Percentiles rank a stretch among this genome's conserved stretches.
Conservation (phyloP, 2,113 vertebrate genomes). For the Anarhynchus alexandrinus region DNA sequence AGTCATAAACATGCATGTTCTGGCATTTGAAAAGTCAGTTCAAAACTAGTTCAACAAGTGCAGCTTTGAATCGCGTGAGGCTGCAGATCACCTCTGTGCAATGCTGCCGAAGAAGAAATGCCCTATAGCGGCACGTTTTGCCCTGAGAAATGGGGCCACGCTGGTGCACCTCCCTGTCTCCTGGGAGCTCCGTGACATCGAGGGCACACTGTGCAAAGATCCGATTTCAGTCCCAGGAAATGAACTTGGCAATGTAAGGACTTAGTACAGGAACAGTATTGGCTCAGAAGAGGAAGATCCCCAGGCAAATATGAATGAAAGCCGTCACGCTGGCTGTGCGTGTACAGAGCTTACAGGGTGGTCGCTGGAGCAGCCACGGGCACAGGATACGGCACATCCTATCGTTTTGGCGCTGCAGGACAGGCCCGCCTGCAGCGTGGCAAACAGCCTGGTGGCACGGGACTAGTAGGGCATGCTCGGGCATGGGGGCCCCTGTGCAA, state of each 20-base stretch:
- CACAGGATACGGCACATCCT: background rate
- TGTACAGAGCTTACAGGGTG: background rate
- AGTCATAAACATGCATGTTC: background rate
- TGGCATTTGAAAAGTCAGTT: background rate
- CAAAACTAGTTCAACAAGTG: background rate
- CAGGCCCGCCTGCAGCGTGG: background rate
- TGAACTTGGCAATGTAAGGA: background rate
- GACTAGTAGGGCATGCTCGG: background rate
- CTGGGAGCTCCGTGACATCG: background rate
- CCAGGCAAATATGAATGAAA: background rate
- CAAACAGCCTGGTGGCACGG: background rate
- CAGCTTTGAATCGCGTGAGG: background rate
- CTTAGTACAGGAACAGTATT: background rate
- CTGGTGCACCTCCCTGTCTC: background rate
- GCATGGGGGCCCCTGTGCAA: background rate
- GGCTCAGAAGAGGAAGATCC: background rate
- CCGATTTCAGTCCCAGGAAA: background rate
- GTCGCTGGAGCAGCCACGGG: background rate
- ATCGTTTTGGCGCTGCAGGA: background rate
- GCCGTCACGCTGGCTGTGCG: background rate
- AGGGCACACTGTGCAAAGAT: background rate
- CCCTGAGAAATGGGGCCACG: background rate
- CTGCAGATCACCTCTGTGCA: background rate
- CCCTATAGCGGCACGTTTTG: background rate
- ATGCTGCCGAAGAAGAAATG: background rate